phyloP scores from a whole-genome alignment of 1,140 invertebrate genomes.

The Hypothenemus hampei region DNA sequence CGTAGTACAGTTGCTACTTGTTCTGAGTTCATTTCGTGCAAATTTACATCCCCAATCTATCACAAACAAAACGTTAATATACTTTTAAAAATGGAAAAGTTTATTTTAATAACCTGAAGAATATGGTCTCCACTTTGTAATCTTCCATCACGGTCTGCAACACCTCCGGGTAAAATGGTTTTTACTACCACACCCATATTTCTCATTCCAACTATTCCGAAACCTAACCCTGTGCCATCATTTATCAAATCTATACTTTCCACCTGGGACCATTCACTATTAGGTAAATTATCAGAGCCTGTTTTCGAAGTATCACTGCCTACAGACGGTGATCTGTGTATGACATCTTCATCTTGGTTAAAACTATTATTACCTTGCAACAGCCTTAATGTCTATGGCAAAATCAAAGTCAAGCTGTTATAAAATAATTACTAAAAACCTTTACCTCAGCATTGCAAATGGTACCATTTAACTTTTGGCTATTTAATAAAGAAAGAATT shows the following conservation, averaged over 20 bases:
- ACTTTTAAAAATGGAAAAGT: no score
- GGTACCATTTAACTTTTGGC: constrained; percentile 73
- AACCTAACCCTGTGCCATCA: constrained; percentile 92
- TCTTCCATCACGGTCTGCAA: constrained; percentile 90
- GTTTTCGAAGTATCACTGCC: constrained; percentile 69
- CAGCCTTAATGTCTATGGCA: constrained; percentile 67
- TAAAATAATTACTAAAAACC: constrained; percentile 1
- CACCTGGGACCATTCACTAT: constrained; percentile 93
- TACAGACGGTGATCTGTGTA: constrained; percentile 60
- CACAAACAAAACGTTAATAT: constrained; percentile 18
- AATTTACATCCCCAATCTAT: constrained; percentile 77
- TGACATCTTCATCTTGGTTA: constrained; percentile 50
- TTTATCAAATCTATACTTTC: constrained; percentile 93
- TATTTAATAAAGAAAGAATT: constrained; percentile 78
- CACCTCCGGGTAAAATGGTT: constrained; percentile 91
- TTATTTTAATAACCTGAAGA: constrained; percentile 72
- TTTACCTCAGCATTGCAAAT: constrained; percentile 74
- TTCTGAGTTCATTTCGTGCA: constrained; percentile 94
- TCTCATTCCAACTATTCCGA: constrained; percentile 94
- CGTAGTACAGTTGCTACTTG: constrained; percentile 94
- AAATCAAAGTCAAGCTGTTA: constrained; percentile 7
- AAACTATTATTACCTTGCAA: constrained; percentile 73
- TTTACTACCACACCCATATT: constrained; percentile 97
- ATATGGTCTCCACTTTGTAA: constrained; percentile 95
- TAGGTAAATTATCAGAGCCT: constrained; percentile 68